Base-by-base conservation (phyloP, 1,140 invertebrate species). In the Calycopis cecrops region DNA sequence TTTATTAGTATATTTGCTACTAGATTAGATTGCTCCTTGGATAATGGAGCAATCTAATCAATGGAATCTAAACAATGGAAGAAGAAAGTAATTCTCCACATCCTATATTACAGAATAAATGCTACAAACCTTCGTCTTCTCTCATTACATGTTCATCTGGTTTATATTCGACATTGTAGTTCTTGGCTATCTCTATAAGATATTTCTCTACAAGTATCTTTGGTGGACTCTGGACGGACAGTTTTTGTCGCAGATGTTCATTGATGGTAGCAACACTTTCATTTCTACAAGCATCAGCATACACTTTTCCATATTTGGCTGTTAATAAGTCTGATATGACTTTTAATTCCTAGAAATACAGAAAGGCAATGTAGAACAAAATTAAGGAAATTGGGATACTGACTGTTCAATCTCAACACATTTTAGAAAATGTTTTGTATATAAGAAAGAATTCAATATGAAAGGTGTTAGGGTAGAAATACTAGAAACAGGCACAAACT, bases 201-300 rank as follows among this genome's bases (percentile, higher is more conserved):
- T 98, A 99, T 73, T 96, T 97, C 81, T 99, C 99, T 44, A 99
- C 95, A 9, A 99, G 88, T 53, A 99, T 87, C 80, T 98, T 99
- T 0, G 97, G 96, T 3, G 99, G 99, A 40, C 97, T 97, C 72
- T 99, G 97, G 3, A 99, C 93, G 37, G 95, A 94, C 79, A 99
- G 89, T 89, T 99, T 99, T 72, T 98, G 96, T 81, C 98, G 97
- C 6, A 99, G 79, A 85, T 99, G 99, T 62, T 98, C 95, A 71
- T 96, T 98, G 16, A 97, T 93, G 33, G 85, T 88, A 9, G 89
- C 87, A 47, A 99, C 95, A 28, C 94, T 95, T 55, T 94, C 92
- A 61, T 93, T 93, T 55, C 94, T 90, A 55, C 96, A 97, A 7
- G 94, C 93, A 68, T 97, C 93, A 1, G 92, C 94, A 89, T 97